Percentiles rank a stretch among this genome's conserved stretches.
Evolutionary conservation across 2,113 vertebrate genomes (phyloP).

Genomic region (Mustela nigripes): DNA sequence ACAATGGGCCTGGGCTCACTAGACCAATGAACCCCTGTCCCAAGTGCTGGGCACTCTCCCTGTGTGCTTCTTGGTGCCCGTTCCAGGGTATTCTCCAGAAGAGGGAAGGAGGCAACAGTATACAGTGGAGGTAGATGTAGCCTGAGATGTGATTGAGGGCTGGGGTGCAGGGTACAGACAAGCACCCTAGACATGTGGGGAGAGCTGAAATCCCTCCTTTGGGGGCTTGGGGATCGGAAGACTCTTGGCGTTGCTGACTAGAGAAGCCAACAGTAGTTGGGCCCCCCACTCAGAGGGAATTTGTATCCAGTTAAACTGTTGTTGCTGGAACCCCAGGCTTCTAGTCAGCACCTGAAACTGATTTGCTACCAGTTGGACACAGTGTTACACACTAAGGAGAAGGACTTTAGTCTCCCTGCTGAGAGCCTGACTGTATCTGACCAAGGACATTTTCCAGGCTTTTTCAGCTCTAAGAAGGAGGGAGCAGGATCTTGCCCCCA

Average conservation of each 20-base stretch:
- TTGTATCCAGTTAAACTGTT: neutral
- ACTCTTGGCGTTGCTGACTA: neutral
- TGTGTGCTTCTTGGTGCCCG: neutral
- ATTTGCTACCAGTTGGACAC: neutral
- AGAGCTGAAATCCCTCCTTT: neutral
- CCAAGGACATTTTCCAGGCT: neutral
- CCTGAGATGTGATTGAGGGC: neutral
- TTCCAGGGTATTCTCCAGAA: neutral
- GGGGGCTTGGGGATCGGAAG: neutral
- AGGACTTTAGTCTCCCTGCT: neutral
- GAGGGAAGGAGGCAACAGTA: neutral
- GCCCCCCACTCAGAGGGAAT: no score
- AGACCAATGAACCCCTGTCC: neutral
- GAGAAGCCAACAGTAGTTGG: neutral
- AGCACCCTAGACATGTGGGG: neutral
- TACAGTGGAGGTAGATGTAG: neutral
- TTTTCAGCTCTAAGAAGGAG: neutral
- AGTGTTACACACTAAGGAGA: neutral
- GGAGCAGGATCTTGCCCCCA: neutral
- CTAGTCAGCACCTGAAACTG: neutral
- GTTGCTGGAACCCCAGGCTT: neutral
- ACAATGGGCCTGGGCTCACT: neutral
- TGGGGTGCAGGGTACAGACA: neutral
- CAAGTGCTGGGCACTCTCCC: neutral
- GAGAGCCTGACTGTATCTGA: neutral